phyloP scores from a whole-genome alignment of 1,140 invertebrate species.

The Drosophila teissieri region DNA sequence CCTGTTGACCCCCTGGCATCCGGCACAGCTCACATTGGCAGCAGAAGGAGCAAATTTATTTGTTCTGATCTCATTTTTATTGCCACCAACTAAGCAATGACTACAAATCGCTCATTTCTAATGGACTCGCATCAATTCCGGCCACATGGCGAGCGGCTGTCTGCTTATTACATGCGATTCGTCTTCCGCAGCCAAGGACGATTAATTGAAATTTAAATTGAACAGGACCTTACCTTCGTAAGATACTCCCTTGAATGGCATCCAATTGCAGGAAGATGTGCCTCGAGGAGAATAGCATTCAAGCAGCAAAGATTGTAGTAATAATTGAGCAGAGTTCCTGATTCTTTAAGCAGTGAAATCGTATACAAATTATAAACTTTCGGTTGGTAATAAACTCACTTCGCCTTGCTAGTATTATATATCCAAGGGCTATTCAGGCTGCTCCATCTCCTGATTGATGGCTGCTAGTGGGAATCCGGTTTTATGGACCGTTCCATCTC shows the following conservation, averaged over 20 bases:
- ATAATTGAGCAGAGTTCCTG: no score
- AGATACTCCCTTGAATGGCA: no score
- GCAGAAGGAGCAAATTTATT: slow-evolving; percentile 44
- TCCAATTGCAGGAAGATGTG: no score
- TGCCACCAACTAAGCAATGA: slow-evolving; percentile 62
- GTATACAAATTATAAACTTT: no score
- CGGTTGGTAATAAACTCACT: no score
- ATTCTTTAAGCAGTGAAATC: no score
- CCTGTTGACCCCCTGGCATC: no score
- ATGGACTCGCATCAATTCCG: slow-evolving; percentile 57
- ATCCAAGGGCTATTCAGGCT: no score
- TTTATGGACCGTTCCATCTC: background rate
- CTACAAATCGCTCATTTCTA: slow-evolving; percentile 68
- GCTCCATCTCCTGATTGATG: background rate
- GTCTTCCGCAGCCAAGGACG: slow-evolving; percentile 6
- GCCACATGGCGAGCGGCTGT: slow-evolving; percentile 20
- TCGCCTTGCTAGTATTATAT: no score
- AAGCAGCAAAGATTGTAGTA: no score
- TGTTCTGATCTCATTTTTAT: slow-evolving; percentile 63
- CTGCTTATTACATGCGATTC: slow-evolving; percentile 45
- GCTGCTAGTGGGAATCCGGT: background rate
- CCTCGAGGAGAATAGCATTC: no score
- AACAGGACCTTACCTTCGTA: background rate
- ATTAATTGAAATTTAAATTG: slow-evolving; percentile 59
- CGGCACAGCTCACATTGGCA: slow-evolving; percentile 3